Evolutionary conservation across 2,113 vertebrate genomes (phyloP).

Genomic region (Hippocampus mohnikei): DNA sequence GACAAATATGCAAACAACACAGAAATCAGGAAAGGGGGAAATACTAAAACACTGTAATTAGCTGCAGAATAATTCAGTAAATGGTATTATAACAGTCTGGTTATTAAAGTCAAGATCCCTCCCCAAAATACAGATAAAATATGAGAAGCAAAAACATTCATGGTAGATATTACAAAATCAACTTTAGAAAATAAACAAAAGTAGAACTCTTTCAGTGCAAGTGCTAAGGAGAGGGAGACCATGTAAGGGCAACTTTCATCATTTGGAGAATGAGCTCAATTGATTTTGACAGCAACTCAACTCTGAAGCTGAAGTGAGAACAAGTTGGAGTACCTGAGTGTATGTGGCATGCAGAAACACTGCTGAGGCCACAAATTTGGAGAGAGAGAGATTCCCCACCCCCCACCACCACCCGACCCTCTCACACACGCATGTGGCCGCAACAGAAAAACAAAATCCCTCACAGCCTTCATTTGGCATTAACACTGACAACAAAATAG

Average conservation of each 20-base stretch:
- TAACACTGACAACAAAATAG: constrained; percentile 42
- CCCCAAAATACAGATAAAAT: neutral
- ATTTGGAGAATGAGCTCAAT: constrained; percentile 26
- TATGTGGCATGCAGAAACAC: constrained; percentile 56
- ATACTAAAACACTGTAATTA: constrained; percentile 41
- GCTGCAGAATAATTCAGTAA: constrained; percentile 30
- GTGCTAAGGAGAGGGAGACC: constrained; percentile 25
- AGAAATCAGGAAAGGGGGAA: too few relatives aligned
- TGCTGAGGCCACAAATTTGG: constrained; percentile 13
- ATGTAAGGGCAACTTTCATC: constrained; percentile 48
- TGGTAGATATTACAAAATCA: neutral
- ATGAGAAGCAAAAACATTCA: constrained; percentile 12
- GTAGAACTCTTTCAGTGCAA: constrained; percentile 42
- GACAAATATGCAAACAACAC: too few relatives aligned
- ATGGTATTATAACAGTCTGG: constrained; percentile 32
- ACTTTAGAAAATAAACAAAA: constrained; percentile 21
- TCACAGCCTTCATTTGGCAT: constrained; percentile 35
- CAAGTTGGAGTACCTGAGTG: constrained; percentile 42
- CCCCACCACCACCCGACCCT: neutral
- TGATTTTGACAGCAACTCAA: constrained; percentile 68
- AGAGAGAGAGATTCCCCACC: constrained; percentile 3
- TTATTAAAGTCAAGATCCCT: constrained; percentile 31
- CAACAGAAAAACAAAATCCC: neutral
- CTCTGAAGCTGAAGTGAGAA: constrained; percentile 57
- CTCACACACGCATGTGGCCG: neutral